Conservation (phyloP, 37 sponge, comb jelly and placozoan species). For the Corticium candelabrum region DNA sequence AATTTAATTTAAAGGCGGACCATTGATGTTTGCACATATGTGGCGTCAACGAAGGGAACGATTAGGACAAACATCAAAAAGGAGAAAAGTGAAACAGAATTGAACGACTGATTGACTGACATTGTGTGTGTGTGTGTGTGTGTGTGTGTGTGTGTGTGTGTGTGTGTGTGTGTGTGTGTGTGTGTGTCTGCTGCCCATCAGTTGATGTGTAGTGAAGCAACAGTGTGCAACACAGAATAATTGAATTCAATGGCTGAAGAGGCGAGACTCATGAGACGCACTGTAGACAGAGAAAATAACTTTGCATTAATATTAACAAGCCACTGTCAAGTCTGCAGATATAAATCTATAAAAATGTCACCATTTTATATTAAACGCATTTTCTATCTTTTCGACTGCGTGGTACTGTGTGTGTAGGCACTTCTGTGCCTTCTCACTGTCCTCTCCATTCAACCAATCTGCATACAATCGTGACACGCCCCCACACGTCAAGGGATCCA, state of each 20-base stretch:
- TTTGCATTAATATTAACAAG: not conserved
- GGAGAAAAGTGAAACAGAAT: too few relatives aligned
- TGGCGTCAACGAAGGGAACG: not conserved
- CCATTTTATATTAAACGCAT: constrained; percentile 77
- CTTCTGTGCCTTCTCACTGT: constrained; percentile 21
- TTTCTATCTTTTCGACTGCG: constrained; percentile 50
- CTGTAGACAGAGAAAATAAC: not conserved
- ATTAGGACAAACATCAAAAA: not conserved
- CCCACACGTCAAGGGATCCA: not conserved
- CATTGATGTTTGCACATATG: not conserved
- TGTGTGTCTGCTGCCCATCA: too few relatives aligned
- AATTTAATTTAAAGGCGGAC: not conserved
- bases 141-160: too few relatives aligned
- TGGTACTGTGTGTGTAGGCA: constrained; percentile 61
- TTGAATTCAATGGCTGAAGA: too few relatives aligned
- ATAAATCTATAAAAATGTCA: constrained; percentile 10
- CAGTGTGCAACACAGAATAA: too few relatives aligned
- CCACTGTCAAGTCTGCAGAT: not conserved
- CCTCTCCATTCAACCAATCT: constrained; percentile 46
- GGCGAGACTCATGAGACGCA: too few relatives aligned
- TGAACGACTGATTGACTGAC: too few relatives aligned
- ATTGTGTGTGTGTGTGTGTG: too few relatives aligned
- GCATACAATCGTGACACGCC: not conserved
- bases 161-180: too few relatives aligned
- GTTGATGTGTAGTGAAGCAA: too few relatives aligned